Evolutionary conservation across 1,140 invertebrate genomes (phyloP).

Genomic region (Idris sp.): DNA sequence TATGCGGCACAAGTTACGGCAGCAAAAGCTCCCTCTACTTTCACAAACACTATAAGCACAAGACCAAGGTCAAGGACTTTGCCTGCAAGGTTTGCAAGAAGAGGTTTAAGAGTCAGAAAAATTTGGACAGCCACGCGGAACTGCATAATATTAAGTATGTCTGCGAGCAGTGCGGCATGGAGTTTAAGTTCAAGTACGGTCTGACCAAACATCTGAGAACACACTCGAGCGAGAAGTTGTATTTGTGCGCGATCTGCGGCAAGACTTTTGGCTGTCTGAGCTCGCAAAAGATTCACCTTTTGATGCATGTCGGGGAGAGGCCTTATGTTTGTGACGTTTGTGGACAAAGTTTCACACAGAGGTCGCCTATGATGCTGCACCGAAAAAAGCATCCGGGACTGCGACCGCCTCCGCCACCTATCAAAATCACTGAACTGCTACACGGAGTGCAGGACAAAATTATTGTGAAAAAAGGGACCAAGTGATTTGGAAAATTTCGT

Average conservation of each 20-base stretch:
- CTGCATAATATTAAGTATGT: constrained; percentile 77
- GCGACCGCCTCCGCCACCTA: constrained; percentile 71
- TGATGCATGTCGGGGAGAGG: constrained; percentile 78
- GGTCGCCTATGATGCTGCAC: constrained; percentile 77
- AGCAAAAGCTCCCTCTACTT: constrained; percentile 72
- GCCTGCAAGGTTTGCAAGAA: constrained; percentile 64
- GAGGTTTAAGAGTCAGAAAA: constrained; percentile 71
- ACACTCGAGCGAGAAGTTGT: constrained; percentile 84
- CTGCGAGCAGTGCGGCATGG: constrained; percentile 81
- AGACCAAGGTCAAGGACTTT: constrained; percentile 76
- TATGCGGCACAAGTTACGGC: constrained; percentile 81
- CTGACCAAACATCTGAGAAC: constrained; percentile 76
- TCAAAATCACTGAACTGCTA: constrained; percentile 71
- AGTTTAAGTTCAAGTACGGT: constrained; percentile 69
- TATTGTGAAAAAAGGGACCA: constrained; percentile 62
- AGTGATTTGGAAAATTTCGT: neutral
- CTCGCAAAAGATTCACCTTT: constrained; percentile 75
- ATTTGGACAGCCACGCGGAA: constrained; percentile 72
- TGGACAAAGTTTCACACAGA: constrained; percentile 76
- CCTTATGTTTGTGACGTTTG: constrained; percentile 79
- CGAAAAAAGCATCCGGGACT: constrained; percentile 79
- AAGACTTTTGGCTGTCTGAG: constrained; percentile 79
- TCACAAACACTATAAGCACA: constrained; percentile 76
- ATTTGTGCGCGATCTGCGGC: constrained; percentile 80
- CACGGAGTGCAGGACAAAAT: constrained; percentile 72